Conservation (phyloP, 1,140 invertebrate genomes). For the Ceratosolen solmsi region DNA sequence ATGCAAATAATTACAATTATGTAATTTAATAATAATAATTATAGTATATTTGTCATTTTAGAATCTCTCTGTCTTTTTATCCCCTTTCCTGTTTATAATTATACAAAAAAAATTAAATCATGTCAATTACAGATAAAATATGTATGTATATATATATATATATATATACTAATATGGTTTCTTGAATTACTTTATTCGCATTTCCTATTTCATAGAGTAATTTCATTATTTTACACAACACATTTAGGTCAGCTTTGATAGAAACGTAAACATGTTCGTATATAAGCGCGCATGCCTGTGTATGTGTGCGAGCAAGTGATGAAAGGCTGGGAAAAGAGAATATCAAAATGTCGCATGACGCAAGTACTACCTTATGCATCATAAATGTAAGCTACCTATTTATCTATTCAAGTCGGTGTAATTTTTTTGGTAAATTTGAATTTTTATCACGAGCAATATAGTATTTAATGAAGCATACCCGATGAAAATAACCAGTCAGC, state of each 20-base stretch:
- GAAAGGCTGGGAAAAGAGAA: neutral
- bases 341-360: slow-evolving; percentile 13
- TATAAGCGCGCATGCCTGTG: neutral
- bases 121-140: too few species aligned
- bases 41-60: too few species aligned
- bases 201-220: neutral
- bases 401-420: neutral
- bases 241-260: slow-evolving; percentile 22
- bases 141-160: neutral
- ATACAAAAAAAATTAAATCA: too few species aligned
- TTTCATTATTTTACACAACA: neutral
- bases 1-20: too few species aligned
- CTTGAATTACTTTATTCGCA: neutral
- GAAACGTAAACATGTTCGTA: slow-evolving; percentile 2
- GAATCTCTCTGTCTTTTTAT: too few species aligned
- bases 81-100: too few species aligned
- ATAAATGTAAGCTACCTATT: neutral
- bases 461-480: too few species aligned
- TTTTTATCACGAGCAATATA: neutral
- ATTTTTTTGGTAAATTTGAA: neutral
- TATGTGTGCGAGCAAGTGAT: neutral
- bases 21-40: too few species aligned
- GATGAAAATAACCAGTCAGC: too few species aligned
- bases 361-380: neutral
- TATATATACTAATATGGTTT: neutral